Conservation (phyloP, 2,797 vertebrate species). For the Liasis olivaceus region DNA sequence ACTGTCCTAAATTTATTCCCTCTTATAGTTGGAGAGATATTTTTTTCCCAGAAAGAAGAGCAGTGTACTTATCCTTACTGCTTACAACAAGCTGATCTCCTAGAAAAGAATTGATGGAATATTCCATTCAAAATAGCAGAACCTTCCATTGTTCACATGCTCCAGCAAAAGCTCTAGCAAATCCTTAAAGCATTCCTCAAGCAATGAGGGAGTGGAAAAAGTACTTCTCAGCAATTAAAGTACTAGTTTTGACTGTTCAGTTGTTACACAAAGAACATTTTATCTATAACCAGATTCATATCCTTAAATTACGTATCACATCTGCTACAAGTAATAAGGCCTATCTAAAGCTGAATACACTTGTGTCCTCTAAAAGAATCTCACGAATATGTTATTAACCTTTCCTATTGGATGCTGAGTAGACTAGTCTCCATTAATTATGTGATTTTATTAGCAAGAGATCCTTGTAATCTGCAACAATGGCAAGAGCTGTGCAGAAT, state of each 20-base stretch:
- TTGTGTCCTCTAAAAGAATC: not conserved
- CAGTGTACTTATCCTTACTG: not conserved
- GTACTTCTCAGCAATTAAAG: not conserved
- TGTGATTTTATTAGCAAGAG: not conserved
- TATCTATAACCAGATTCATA: not conserved
- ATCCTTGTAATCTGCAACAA: not conserved
- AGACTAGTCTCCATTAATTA: not conserved
- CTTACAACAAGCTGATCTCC: not conserved
- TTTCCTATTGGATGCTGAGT: not conserved
- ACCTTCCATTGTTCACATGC: not conserved
- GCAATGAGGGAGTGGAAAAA: not conserved
- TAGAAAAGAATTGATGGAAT: not conserved
- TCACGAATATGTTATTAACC: not conserved
- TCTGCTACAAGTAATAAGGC: not conserved
- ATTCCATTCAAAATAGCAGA: not conserved
- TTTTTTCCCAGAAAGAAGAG: not conserved
- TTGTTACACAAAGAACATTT: not conserved
- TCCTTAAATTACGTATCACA: not conserved
- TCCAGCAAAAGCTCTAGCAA: not conserved
- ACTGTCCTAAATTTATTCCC: not conserved
- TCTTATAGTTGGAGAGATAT: not conserved
- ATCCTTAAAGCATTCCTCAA: not conserved
- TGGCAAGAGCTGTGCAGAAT: not conserved
- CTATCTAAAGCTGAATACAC: not conserved
- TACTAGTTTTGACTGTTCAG: not conserved